Evolutionary conservation across 2,113 vertebrate species (phyloP).

Genomic region (Lates calcarifer): DNA sequence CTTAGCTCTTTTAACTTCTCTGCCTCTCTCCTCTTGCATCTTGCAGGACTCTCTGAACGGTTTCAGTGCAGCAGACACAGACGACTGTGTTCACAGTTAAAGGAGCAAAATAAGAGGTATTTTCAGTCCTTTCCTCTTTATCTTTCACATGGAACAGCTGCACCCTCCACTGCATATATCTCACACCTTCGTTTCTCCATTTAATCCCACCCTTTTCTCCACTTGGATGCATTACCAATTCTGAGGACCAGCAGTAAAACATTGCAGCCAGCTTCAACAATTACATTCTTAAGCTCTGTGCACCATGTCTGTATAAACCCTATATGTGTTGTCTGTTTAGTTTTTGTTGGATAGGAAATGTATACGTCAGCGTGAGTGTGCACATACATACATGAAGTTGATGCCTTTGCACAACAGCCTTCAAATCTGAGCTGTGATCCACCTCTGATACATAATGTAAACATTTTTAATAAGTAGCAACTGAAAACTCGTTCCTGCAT

Average conservation of each 20-base stretch:
- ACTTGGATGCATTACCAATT: background rate
- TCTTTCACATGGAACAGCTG: background rate
- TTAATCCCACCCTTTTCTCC: slow-evolving; percentile 21
- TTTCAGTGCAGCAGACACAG: slow-evolving; percentile 58
- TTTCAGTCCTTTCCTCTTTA: background rate
- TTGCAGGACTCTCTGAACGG: slow-evolving; percentile 73
- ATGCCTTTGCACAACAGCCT: slow-evolving; percentile 23
- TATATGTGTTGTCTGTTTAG: background rate
- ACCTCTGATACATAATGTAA: slow-evolving; percentile 8
- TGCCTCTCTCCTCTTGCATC: background rate
- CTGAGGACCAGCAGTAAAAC: slow-evolving; percentile 29
- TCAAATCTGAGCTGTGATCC: background rate
- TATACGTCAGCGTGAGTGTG: background rate
- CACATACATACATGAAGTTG: background rate
- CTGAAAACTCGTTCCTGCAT: background rate
- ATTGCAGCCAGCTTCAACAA: background rate
- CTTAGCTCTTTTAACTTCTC: background rate
- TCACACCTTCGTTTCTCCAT: background rate
- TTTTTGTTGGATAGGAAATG: background rate
- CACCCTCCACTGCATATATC: background rate
- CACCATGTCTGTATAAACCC: background rate
- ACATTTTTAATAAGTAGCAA: background rate
- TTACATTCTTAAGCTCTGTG: slow-evolving; percentile 1
- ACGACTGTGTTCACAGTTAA: slow-evolving; percentile 49
- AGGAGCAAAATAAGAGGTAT: slow-evolving; percentile 24